Conservation (phyloP, 2,888 invertebrate genomes). For the Drosophila leonis region DNA sequence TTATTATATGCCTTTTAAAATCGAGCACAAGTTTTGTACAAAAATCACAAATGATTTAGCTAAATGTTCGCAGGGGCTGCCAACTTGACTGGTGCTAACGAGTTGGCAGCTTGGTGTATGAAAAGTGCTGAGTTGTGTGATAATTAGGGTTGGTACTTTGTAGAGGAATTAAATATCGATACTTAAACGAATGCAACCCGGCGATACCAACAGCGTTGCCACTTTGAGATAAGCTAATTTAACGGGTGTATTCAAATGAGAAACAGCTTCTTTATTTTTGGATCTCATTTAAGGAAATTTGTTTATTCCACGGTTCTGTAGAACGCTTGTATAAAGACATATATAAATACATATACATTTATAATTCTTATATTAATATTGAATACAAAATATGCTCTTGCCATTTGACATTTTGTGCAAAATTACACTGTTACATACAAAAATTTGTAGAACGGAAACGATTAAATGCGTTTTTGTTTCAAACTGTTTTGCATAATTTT, state of each 20-base stretch:
- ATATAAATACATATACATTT: slow-evolving; percentile 71
- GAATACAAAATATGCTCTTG: slow-evolving; percentile 72
- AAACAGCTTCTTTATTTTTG: background rate
- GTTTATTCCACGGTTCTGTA: slow-evolving; percentile 61
- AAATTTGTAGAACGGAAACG: slow-evolving; percentile 48
- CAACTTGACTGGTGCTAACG: slow-evolving; percentile 42
- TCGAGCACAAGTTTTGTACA: slow-evolving; percentile 55
- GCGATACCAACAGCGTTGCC: slow-evolving; percentile 14
- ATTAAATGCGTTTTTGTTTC: slow-evolving; percentile 62
- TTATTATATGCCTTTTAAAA: slow-evolving; percentile 42
- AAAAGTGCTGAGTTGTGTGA: slow-evolving; percentile 67
- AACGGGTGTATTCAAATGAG: slow-evolving; percentile 2
- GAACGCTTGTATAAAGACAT: slow-evolving; percentile 61
- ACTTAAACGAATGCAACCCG: slow-evolving; percentile 14
- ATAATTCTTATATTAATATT: slow-evolving; percentile 52
- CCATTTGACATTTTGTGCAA: slow-evolving; percentile 60
- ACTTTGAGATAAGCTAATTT: background rate
- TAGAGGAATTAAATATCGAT: slow-evolving; percentile 27
- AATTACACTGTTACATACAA: slow-evolving; percentile 56
- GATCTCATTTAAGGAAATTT: slow-evolving; percentile 43
- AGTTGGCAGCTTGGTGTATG: slow-evolving; percentile 41
- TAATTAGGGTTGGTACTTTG: slow-evolving; percentile 49
- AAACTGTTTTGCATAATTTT: slow-evolving; percentile 49
- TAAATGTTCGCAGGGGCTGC: slow-evolving; percentile 49
- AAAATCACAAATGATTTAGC: slow-evolving; percentile 66